These are phyloP conservation scores for Eristalis pertinax DNA, from an alignment of 2,888 invertebrate species.

Conservation along the genomic window DNA sequence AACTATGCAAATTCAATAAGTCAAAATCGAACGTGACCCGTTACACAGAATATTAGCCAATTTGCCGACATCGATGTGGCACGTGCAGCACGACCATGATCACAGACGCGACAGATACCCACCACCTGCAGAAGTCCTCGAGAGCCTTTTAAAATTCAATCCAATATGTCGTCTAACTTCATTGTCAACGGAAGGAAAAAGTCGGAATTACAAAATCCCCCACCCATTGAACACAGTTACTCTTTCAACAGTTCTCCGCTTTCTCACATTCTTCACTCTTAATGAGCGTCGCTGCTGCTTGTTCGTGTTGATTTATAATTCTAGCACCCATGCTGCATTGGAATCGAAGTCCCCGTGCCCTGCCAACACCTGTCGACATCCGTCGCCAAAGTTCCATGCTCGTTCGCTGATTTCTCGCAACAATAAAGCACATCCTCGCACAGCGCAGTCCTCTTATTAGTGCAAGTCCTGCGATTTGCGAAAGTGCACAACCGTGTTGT, in stretches of 20 bases:
- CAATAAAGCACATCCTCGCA: constrained; percentile 10
- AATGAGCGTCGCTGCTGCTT: constrained; percentile 56
- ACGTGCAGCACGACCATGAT: background rate
- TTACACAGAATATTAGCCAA: background rate
- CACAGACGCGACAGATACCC: background rate
- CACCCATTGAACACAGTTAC: background rate
- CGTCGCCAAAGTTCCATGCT: constrained; percentile 45
- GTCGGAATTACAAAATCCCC: background rate
- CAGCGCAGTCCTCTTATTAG: constrained; percentile 53
- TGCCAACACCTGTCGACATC: constrained; percentile 57
- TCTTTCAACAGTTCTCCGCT: background rate
- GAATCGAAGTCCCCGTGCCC: constrained; percentile 37
- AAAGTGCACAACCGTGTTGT: constrained; percentile 66
- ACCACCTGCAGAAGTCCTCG: background rate
- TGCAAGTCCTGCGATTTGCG: constrained; percentile 58
- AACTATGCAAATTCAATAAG: background rate
- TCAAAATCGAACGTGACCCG: background rate
- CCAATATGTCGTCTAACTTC: background rate
- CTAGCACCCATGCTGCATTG: constrained; percentile 35
- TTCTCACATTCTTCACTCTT: constrained; percentile 39
- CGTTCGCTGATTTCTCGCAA: background rate
- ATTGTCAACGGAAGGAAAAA: background rate
- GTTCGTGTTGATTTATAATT: constrained; percentile 51
- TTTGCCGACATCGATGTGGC: background rate
- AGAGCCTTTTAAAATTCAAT: background rate